These are phyloP conservation scores for Popillia japonica DNA, from an alignment of 1,140 invertebrate genomes.

Conservation along the genomic window DNA sequence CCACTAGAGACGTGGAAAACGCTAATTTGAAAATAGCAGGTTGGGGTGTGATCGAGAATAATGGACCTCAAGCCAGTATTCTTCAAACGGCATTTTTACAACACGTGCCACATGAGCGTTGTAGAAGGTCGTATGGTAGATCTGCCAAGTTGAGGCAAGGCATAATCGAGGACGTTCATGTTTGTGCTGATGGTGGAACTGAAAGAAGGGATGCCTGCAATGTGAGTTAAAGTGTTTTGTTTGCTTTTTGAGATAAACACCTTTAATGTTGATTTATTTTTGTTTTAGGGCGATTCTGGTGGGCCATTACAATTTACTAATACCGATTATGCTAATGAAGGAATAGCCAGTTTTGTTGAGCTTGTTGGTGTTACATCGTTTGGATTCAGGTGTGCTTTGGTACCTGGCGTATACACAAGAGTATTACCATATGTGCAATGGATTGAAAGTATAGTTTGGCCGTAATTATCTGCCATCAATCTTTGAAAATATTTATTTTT, in stretches of 20 bases:
- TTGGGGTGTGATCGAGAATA: background rate
- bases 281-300: constrained; percentile 73
- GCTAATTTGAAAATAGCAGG: background rate
- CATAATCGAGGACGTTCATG: background rate
- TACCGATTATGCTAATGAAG: constrained; percentile 61
- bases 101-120: background rate
- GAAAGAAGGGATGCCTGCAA: constrained; percentile 59
- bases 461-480: background rate
- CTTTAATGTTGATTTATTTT: background rate
- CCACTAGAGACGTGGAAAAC: background rate
- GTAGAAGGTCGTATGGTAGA: background rate
- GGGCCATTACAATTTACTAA: constrained; percentile 68
- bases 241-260: too few species aligned
- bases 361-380: constrained; percentile 66
- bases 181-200: background rate
- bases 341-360: background rate
- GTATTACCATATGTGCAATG: constrained; percentile 51
- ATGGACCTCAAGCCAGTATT: background rate
- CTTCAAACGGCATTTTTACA: background rate
- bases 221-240: constrained; percentile 45
- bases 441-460: constrained; percentile 11
- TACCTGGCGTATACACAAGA: constrained; percentile 66
- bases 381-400: constrained; percentile 61
- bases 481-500: too few species aligned
- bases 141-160: background rate